phyloP scores from a whole-genome alignment of 2,113 vertebrate species.

The Machaerirhynchus nigripectus region DNA sequence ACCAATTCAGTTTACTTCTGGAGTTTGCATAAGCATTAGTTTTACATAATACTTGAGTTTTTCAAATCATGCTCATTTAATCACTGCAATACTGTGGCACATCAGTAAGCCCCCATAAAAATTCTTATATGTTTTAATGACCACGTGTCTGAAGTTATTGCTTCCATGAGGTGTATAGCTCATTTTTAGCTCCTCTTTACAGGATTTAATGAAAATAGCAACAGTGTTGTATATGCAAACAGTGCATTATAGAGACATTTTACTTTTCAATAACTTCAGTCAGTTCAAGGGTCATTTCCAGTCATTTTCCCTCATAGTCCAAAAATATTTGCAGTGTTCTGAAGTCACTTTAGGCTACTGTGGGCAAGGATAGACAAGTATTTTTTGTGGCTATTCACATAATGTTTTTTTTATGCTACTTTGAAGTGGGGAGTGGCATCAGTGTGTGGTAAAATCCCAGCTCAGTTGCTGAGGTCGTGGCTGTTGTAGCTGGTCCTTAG shows the following conservation, averaged over 20 bases:
- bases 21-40: not conserved
- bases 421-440: not conserved
- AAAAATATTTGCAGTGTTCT: not conserved
- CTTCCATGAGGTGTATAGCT: not conserved
- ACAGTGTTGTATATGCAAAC: not conserved
- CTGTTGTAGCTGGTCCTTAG: not conserved
- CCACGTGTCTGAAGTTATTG: not conserved
- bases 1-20: not conserved
- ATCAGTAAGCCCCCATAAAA: not conserved
- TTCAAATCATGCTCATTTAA: not conserved
- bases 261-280: not conserved
- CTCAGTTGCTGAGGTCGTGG: not conserved
- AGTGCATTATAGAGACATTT: not conserved
- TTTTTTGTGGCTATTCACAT: not conserved
- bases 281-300: not conserved
- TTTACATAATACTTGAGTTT: not conserved
- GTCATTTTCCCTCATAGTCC: not conserved
- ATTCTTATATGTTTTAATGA: constrained; percentile 2
- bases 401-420: not conserved
- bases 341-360: not conserved
- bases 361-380: not conserved
- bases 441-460: not conserved
- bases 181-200: not conserved
- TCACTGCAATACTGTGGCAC: not conserved
- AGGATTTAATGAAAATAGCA: not conserved